phyloP scores from a whole-genome alignment of 1,140 invertebrate genomes.

The Listronotus bonariensis region DNA sequence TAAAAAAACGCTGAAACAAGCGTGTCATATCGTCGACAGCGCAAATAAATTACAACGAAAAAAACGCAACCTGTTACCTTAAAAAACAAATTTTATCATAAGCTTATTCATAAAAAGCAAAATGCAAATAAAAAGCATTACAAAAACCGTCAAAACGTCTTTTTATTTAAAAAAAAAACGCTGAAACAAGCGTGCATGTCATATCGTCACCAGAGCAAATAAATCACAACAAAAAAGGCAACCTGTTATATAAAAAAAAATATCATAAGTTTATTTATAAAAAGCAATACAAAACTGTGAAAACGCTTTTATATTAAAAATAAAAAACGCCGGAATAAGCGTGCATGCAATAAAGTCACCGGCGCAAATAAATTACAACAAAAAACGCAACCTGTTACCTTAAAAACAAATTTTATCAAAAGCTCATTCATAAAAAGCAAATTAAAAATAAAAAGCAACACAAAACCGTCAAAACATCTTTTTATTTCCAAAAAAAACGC shows the following conservation, averaged over 20 bases:
- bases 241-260: background rate
- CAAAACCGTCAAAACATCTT: constrained; percentile 17
- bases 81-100: constrained; percentile 22
- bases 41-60: too few species aligned
- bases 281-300: constrained; percentile 6
- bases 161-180: background rate
- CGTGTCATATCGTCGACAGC: too few species aligned
- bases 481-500: too few species aligned
- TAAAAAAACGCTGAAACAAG: too few species aligned
- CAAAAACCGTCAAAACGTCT: constrained; percentile 18
- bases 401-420: constrained; percentile 21
- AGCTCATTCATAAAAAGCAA: constrained; percentile 26
- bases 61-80: background rate
- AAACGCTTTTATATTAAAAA: constrained; percentile 1
- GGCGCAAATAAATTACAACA: too few species aligned
- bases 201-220: too few species aligned
- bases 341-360: too few species aligned
- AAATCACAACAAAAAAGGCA: background rate
- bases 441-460: constrained; percentile 1
- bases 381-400: background rate
- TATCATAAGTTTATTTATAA: constrained; percentile 27
- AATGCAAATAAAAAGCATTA: constrained; percentile 2
- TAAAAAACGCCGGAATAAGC: too few species aligned
- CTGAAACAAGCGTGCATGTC: too few species aligned
- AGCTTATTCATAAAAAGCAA: constrained; percentile 25